Evolutionary conservation across 2,113 vertebrate genomes (phyloP).

Genomic region (Tenebrosternarchus preto): DNA sequence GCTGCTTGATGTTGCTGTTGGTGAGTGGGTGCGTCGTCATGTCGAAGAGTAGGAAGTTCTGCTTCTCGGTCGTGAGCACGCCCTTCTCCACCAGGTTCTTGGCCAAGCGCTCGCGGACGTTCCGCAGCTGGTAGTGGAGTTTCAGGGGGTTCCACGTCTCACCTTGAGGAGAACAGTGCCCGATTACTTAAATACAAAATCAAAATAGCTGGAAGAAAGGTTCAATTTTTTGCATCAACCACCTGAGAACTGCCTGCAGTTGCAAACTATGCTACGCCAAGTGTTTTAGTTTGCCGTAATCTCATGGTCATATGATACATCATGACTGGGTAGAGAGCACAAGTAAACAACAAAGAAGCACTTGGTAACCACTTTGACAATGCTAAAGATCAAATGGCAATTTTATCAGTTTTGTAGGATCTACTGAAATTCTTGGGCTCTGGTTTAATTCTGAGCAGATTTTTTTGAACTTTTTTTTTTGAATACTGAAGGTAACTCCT

Average conservation of each 20-base stretch:
- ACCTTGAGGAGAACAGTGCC: conserved; percentile 67
- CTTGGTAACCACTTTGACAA: not conserved
- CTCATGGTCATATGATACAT: too few relatives aligned
- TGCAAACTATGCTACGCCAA: not conserved
- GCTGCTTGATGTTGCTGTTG: conserved; percentile 94
- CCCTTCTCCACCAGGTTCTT: conserved; percentile 97
- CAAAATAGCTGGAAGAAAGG: not conserved
- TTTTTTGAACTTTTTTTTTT: conserved; percentile 13
- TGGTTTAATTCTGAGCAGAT: conserved; percentile 37
- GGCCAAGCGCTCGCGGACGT: conserved; percentile 90
- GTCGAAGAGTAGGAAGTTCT: conserved; percentile 97
- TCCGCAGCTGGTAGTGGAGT: conserved; percentile 94
- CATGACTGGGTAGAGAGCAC: not conserved
- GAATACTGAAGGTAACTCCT: conserved; percentile 26
- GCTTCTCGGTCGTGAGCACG: conserved; percentile 94
- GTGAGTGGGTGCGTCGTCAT: conserved; percentile 97
- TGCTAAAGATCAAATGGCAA: not conserved
- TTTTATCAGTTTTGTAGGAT: not conserved
- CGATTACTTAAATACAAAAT: not conserved
- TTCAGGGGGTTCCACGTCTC: conserved; percentile 97
- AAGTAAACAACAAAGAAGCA: not conserved
- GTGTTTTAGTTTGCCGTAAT: too few relatives aligned
- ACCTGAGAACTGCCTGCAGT: not conserved
- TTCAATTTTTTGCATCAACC: not conserved
- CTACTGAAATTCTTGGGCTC: not conserved